Percentiles rank a stretch among this genome's conserved stretches.
Evolutionary conservation across 2,113 vertebrate genomes (phyloP).

Genomic region (Alces alces): DNA sequence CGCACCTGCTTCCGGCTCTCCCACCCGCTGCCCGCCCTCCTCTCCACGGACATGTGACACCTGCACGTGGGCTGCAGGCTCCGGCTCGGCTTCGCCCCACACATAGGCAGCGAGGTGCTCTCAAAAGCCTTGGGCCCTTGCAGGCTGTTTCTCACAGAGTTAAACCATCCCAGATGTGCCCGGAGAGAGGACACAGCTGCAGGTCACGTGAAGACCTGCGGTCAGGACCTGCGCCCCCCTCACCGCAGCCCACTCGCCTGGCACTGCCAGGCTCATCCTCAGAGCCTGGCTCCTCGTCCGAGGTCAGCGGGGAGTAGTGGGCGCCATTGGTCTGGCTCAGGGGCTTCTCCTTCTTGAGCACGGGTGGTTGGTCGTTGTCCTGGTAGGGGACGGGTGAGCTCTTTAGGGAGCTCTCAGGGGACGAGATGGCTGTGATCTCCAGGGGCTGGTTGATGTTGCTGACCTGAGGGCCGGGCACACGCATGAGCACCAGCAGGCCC

Average conservation of each 20-base stretch:
- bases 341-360: conserved; percentile 95
- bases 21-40: accelerated
- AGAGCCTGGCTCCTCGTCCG: conserved; percentile 84
- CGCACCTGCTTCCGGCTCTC: not conserved
- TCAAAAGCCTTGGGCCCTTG: not conserved
- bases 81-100: accelerated
- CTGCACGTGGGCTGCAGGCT: not conserved
- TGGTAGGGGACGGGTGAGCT: conserved; percentile 87
- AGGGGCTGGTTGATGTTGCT: conserved; percentile 99
- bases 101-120: not conserved
- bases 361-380: conserved; percentile 94
- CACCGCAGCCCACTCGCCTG: conserved; percentile 70
- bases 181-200: not conserved
- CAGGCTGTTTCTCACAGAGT: not conserved
- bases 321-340: conserved; percentile 82
- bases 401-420: conserved; percentile 93
- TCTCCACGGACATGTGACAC: not conserved
- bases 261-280: conserved; percentile 83
- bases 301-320: conserved; percentile 85
- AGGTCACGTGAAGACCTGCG: not conserved
- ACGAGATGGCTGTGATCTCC: conserved; percentile 99
- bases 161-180: not conserved
- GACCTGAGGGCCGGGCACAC: conserved; percentile 82
- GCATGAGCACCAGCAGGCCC: not conserved
- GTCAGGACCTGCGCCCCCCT: not conserved